These are phyloP conservation scores for Carposina sasakii DNA, from an alignment of 1,140 invertebrate species.

Conservation along the genomic window DNA sequence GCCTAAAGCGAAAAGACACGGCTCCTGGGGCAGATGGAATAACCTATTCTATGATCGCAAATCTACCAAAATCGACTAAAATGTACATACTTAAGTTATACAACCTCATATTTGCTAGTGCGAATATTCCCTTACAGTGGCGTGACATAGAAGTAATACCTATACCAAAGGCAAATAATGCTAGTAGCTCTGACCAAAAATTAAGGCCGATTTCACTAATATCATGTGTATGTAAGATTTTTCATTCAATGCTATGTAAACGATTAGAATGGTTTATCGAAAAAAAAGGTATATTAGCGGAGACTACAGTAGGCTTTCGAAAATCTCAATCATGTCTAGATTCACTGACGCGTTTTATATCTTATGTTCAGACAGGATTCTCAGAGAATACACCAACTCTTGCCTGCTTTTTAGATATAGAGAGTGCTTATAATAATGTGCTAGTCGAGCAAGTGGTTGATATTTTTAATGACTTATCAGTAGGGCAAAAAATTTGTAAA, in stretches of 20 bases:
- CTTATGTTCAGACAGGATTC: too few relatives aligned
- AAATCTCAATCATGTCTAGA: background rate
- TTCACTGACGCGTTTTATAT: too few relatives aligned
- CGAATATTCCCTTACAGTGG: constrained; percentile 29
- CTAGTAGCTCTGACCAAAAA: constrained; percentile 1
- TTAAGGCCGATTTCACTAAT: constrained; percentile 30
- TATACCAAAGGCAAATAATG: constrained; percentile 31
- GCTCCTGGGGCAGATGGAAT: constrained; percentile 17
- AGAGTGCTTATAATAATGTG: too few relatives aligned
- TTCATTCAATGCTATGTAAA: constrained; percentile 11
- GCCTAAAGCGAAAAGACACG: constrained; percentile 17
- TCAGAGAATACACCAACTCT: too few relatives aligned
- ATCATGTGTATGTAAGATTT: constrained; percentile 26
- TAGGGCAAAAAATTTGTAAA: too few relatives aligned
- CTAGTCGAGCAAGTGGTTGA: too few relatives aligned
- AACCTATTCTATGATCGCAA: constrained; percentile 19
- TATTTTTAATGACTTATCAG: too few relatives aligned
- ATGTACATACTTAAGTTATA: constrained; percentile 12
- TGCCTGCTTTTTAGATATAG: too few relatives aligned
- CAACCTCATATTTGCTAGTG: constrained; percentile 7
- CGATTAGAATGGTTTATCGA: constrained; percentile 16
- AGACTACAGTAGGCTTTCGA: constrained; percentile 9
- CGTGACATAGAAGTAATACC: constrained; percentile 36
- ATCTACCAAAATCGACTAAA: constrained; percentile 16
- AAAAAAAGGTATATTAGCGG: constrained; percentile 4